Percentiles rank a stretch among this genome's conserved stretches.
These are phyloP conservation scores for Hyperopisus bebe DNA, from an alignment of 2,113 vertebrate genomes.

Conservation along the genomic window DNA sequence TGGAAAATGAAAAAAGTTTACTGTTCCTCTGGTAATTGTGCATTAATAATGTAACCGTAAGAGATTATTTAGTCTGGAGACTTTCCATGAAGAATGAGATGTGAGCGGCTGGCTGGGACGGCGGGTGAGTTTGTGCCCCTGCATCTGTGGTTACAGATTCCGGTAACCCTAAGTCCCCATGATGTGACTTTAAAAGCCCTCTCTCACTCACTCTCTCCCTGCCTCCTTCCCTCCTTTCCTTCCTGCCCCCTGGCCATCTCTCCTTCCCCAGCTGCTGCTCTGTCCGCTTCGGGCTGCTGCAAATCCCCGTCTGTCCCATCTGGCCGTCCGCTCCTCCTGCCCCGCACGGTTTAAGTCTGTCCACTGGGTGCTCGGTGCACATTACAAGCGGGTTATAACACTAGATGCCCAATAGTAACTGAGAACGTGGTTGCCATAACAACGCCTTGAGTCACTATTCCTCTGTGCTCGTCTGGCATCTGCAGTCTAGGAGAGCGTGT, in stretches of 20 bases:
- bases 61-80: not conserved
- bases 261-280: slow-evolving; percentile 22
- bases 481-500: slow-evolving; percentile 54
- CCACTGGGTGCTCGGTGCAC: not conserved
- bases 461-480: not conserved
- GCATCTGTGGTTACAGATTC: not conserved
- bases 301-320: not conserved
- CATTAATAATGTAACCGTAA: not conserved
- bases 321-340: not conserved
- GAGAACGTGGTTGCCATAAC: not conserved
- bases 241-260: slow-evolving; percentile 25
- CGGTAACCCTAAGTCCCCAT: not conserved
- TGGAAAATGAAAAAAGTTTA: not conserved
- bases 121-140: not conserved
- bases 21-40: not conserved
- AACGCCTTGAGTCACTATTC: not conserved
- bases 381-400: not conserved
- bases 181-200: not conserved
- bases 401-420: not conserved
- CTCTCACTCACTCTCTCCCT: slow-evolving; percentile 25
- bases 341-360: not conserved
- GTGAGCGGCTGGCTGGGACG: not conserved
- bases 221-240: slow-evolving; percentile 27
- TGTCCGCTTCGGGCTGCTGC: not conserved
- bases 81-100: slow-evolving; percentile 1